Evolutionary conservation across 2,113 vertebrate genomes (phyloP).

Genomic region (Ivindomyrus marchei): DNA sequence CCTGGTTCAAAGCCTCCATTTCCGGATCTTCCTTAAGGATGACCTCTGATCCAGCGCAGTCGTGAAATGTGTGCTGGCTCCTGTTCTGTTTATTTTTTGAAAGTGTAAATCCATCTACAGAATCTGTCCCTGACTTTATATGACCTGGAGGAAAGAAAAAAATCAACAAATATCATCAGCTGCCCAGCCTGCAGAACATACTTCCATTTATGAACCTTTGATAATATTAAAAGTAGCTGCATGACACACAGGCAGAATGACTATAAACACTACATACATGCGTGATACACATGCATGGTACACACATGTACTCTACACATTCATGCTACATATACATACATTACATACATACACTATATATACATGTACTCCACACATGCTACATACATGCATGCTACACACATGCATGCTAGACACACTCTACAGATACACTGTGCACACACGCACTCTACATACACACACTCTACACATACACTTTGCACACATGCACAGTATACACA

Average conservation of each 20-base stretch:
- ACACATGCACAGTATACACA: not conserved
- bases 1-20: not conserved
- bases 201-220: not conserved
- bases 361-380: not conserved
- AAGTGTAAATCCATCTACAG: not conserved
- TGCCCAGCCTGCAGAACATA: not conserved
- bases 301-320: not conserved
- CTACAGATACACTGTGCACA: not conserved
- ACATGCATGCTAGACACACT: not conserved
- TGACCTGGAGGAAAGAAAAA: not conserved
- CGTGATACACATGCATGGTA: not conserved
- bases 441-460: not conserved
- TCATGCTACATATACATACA: not conserved
- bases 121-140: not conserved
- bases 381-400: not conserved
- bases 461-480: not conserved
- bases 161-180: not conserved
- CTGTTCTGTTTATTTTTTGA: not conserved
- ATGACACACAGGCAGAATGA: not conserved
- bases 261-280: not conserved
- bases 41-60: not conserved
- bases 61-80: not conserved
- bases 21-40: not conserved
- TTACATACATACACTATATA: not conserved
- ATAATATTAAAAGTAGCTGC: not conserved